A percentile compares a stretch with the other conserved stretches of the same genome.
Evolutionary conservation across 2,113 vertebrate species (phyloP).

Genomic region (Garra rufa): DNA sequence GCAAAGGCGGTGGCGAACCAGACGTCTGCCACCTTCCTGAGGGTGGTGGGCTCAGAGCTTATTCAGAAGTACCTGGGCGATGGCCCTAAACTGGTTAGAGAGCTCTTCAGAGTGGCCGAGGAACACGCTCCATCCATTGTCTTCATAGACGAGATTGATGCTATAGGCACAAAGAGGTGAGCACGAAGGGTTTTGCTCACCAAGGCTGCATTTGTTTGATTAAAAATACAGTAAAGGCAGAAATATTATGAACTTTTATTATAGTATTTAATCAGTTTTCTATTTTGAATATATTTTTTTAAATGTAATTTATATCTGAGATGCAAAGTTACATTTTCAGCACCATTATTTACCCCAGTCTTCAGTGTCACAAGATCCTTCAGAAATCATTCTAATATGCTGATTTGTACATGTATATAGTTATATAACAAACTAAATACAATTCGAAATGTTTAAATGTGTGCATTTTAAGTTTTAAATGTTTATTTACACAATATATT

Average conservation of each 20-base stretch:
- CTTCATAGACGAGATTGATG: conserved; percentile 97
- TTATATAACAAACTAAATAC: background rate
- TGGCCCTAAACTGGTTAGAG: conserved; percentile 92
- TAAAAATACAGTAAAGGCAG: background rate
- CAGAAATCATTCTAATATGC: background rate
- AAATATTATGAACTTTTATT: background rate
- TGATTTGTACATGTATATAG: background rate
- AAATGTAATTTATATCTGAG: background rate
- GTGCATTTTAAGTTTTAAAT: background rate
- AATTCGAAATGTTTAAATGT: background rate
- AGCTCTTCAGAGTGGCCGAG: conserved; percentile 95
- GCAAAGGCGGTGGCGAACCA: conserved; percentile 99
- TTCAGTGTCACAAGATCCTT: background rate
- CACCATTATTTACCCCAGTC: background rate
- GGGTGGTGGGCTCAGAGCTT: conserved; percentile 95
- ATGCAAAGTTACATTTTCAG: background rate
- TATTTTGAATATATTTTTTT: background rate
- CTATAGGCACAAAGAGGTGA: conserved; percentile 97
- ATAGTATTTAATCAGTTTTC: background rate
- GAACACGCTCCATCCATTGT: conserved; percentile 96
- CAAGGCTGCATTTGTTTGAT: background rate
- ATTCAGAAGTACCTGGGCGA: conserved; percentile 98
- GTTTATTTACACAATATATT: background rate
- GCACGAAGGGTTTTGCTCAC: background rate
- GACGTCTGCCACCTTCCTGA: conserved; percentile 94